These are phyloP conservation scores for Leuctra nigra DNA, from an alignment of 2,888 invertebrate genomes.

Conservation along the genomic window DNA sequence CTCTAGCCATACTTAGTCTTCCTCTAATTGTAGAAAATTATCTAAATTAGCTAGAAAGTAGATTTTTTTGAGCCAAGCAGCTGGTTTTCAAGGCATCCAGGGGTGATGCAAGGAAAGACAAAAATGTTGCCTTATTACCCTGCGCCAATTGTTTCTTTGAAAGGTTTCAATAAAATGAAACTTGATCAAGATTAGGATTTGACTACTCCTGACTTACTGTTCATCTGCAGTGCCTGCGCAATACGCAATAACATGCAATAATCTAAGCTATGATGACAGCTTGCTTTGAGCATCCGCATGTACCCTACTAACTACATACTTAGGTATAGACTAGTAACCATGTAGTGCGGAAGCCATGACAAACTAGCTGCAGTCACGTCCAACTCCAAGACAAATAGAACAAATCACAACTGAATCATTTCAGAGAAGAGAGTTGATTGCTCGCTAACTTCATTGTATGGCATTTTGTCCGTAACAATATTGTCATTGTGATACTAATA, in stretches of 20 bases:
- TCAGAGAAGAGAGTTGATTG: too few relatives aligned
- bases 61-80: neutral
- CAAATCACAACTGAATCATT: too few relatives aligned
- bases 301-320: neutral
- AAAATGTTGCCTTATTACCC: slow-evolving; percentile 29
- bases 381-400: too few relatives aligned
- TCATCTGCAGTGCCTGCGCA: neutral
- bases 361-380: too few relatives aligned
- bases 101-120: slow-evolving; percentile 10
- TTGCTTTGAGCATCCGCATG: too few relatives aligned
- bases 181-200: too few relatives aligned
- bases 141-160: slow-evolving; percentile 21
- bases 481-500: slow-evolving; percentile 31
- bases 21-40: neutral
- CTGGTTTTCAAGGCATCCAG: neutral
- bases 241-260: neutral
- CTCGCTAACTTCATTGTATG: slow-evolving; percentile 28
- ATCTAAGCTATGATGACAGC: too few relatives aligned
- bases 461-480: slow-evolving; percentile 29
- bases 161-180: slow-evolving; percentile 18
- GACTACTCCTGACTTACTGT: neutral
- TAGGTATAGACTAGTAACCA: too few relatives aligned
- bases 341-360: too few relatives aligned
- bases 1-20: slow-evolving; percentile 23
- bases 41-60: neutral